Evolutionary conservation across 2,797 vertebrate genomes (phyloP).

Genomic region (Thamnophis elegans): DNA sequence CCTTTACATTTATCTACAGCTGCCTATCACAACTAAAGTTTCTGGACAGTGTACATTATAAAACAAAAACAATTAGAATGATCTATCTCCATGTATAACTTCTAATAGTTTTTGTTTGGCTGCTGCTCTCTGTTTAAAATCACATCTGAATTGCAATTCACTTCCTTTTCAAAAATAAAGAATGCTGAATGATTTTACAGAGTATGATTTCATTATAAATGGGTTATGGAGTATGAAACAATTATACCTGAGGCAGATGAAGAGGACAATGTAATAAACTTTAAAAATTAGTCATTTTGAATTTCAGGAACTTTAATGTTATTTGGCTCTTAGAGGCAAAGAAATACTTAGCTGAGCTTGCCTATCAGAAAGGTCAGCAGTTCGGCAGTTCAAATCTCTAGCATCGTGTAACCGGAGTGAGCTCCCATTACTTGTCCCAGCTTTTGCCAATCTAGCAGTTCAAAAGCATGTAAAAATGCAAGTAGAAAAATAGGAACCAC

Average conservation of each 20-base stretch:
- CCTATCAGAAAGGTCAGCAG: too few species aligned
- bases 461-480: too few species aligned
- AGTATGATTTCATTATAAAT: background rate
- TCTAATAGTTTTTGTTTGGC: background rate
- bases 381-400: too few species aligned
- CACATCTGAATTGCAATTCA: background rate
- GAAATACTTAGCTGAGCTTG: background rate
- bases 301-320: background rate
- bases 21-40: background rate
- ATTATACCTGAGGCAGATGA: background rate
- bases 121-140: background rate
- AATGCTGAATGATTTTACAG: background rate
- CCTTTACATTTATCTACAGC: background rate
- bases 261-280: background rate
- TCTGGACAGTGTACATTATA: background rate
- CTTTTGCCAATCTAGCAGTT: too few species aligned
- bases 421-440: too few species aligned
- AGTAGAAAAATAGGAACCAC: too few species aligned
- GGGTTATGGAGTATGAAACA: background rate
- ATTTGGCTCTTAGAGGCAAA: background rate
- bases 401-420: too few species aligned
- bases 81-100: constrained; percentile 4
- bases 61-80: background rate
- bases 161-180: background rate
- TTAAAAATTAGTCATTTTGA: background rate